These are phyloP conservation scores for Oenanthe melanoleuca DNA, from an alignment of 2,113 vertebrate species.

Conservation along the genomic window DNA sequence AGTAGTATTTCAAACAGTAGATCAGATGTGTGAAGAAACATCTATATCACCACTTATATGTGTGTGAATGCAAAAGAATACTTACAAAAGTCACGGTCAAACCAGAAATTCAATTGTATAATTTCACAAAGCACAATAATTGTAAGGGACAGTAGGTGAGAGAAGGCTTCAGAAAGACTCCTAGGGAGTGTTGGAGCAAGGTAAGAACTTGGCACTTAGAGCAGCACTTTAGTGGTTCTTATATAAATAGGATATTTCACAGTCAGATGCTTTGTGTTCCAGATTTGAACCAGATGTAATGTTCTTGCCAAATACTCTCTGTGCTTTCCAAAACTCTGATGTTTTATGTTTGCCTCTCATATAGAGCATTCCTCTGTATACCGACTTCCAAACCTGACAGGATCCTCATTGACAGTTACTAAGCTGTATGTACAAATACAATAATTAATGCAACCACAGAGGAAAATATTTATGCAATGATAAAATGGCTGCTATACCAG, in stretches of 20 bases:
- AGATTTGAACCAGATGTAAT: background rate
- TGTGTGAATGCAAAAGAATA: background rate
- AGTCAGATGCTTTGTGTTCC: background rate
- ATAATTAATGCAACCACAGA: background rate
- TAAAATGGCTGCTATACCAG: background rate
- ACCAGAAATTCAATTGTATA: background rate
- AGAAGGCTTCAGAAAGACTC: background rate
- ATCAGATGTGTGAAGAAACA: background rate
- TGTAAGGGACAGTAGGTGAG: background rate
- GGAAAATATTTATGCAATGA: background rate
- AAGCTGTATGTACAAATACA: background rate
- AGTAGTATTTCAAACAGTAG: background rate
- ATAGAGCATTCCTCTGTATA: background rate
- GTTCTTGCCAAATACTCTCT: background rate
- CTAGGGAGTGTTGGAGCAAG: background rate
- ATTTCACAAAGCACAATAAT: background rate
- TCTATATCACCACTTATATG: rapidly evolving
- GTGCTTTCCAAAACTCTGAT: background rate
- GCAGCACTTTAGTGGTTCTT: background rate
- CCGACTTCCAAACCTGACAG: background rate
- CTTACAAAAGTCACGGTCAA: rapidly evolving
- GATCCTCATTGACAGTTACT: background rate
- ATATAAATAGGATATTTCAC: background rate
- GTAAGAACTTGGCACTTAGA: background rate
- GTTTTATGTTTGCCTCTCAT: background rate